phyloP scores from a whole-genome alignment of 2,888 invertebrate genomes.

The Coelinius sp. region DNA sequence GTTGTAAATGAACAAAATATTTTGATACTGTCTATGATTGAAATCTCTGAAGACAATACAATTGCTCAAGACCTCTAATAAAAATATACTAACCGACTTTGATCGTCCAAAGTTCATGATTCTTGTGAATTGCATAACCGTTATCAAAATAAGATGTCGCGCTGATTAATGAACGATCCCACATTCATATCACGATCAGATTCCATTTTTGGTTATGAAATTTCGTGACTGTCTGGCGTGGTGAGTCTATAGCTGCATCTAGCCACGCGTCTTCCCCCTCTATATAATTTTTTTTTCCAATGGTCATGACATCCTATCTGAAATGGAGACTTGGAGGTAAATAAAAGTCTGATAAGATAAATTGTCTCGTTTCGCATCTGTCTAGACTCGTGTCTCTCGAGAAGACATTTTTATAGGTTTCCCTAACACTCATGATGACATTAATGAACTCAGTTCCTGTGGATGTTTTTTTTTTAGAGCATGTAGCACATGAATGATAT shows the following conservation, averaged over 20 bases:
- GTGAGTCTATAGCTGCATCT: no score
- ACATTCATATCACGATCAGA: background rate
- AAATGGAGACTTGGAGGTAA: background rate
- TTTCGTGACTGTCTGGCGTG: background rate
- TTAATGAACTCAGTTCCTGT: background rate
- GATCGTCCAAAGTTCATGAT: background rate
- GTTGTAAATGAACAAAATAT: no score
- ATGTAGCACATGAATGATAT: background rate
- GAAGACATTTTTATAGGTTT: background rate
- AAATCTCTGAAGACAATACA: no score
- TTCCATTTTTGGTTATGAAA: background rate
- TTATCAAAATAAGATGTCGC: background rate
- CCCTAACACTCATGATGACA: background rate
- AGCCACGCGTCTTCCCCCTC: background rate
- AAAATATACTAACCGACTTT: background rate
- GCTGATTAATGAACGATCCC: background rate
- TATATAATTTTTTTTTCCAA: background rate
- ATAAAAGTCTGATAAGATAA: conserved; percentile 14
- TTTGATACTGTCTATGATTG: no score
- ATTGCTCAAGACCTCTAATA: background rate
- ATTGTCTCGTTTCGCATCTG: background rate
- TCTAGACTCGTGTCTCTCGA: conserved; percentile 1
- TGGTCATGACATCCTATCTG: background rate
- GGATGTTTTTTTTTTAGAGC: background rate
- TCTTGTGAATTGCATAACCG: background rate